Evolutionary conservation across 2,888 invertebrate genomes (phyloP), one percentile per base, ranked within the genome.

Genomic region (Leistus spinibarbis): DNA sequence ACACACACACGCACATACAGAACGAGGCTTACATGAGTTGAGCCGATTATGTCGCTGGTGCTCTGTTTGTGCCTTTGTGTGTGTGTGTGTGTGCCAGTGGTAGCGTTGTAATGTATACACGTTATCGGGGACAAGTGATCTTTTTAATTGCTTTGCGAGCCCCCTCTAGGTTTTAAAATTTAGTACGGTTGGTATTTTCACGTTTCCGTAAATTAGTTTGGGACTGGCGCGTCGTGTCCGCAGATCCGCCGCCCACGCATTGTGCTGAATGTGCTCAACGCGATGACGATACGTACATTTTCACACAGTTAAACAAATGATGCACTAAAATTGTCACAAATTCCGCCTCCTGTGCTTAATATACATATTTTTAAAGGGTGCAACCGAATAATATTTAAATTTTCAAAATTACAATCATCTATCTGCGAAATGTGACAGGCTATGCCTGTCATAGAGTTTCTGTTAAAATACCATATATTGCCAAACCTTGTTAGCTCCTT

Each of bases 41-140:
- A 72, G 66, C 72, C 66, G 72, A 72, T 72, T 72, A 72, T 57
- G 65, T 56, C 56, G n/a, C 40, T 40, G 56, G 56, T 22, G 72
- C 20, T n/a, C n/a, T n/a, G n/a, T n/a, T 19, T 56, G 22, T n/a
- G 20, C 22, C 54, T 17, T 9, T 60, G 54, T 54, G 16, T 54
- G 10, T 53, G 10, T 53, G 53, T 53, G 16, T 54, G 54, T 60
- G 54, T 53, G 54, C 54, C 24, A 66, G 67, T 62, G 62, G 66
- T 60, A 73, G 67, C 64, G 54, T 62, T 40, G 73, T 73, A 73
- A 73, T 73, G 67, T 67, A 67, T 73, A 73, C 73, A 67, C 73
- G 73, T 73, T 73, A 73, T 73, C 73, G 73, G 67, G 67, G 53
- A 73, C 73, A 73, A 73, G 67, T 73, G 73, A 73, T 73, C 73